Base-by-base conservation (phyloP, 2,888 invertebrate species). In the Hecatera dysodea region DNA sequence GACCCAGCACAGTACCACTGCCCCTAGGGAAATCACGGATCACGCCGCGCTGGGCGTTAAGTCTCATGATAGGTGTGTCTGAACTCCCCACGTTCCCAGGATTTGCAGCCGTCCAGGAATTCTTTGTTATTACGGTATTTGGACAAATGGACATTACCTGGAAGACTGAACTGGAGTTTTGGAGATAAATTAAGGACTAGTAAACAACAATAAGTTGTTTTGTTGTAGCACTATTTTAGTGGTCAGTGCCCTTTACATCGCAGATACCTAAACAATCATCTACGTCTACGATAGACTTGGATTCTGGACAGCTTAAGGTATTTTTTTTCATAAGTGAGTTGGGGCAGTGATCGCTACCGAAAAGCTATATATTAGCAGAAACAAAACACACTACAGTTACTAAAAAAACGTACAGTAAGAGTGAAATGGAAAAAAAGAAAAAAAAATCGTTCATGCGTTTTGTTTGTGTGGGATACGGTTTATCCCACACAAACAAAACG, bases 21-120 rank as follows among this genome's bases (percentile, higher is more conserved):
- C 75, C 92, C 86, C 89, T 19, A 42, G 93, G 94, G 93, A 94
- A 94, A 94, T 94, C 93, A 93, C 75, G 85, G 88, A 85, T 88
- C 89, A 88, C 86, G 77, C 83, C 81, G 88, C 84, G 84, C 69
- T 84, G 86, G 89, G 89, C 92, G 90, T 91, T 92, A 93, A 92
- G 92, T 92, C 91, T 90, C 90, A 87, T 90, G 92, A 92, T 90
- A 88, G 88, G 87, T 88, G 83, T 86, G 81, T 80, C 81, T 75
- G 84, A 81, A 80, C 72, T 67, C 69, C 71, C 73, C 72, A 63
- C 67, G 61, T 65, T 70, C 82, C 75, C 78, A 67, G 82, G 82
- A 86, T 81, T 81, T 80, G 80, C 72, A 82, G 79, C 78, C 80
- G 72, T 78, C 74, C 79, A 74, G 70, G 65, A 80, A 69, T 79